These are phyloP conservation scores for Mystacornis crossleyi DNA, from an alignment of 2,113 vertebrate species.

Conservation along the genomic window DNA sequence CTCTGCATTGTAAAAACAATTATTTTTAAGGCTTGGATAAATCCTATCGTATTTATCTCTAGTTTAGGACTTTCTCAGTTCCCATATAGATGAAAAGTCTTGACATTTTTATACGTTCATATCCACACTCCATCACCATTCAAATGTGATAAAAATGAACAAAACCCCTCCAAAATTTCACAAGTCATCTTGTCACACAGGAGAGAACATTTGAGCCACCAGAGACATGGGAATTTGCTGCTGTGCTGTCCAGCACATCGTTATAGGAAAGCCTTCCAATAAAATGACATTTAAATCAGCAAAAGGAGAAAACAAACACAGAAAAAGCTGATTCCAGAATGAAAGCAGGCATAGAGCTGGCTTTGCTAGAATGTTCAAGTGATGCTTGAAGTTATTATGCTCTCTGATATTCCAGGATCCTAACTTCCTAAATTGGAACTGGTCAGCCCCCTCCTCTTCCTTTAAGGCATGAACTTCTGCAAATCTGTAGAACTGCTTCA, in stretches of 20 bases:
- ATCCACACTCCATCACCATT: not conserved
- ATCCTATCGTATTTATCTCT: not conserved
- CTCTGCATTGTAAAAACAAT: not conserved
- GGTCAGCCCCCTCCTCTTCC: not conserved
- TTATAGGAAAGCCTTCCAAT: not conserved
- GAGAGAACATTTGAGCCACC: not conserved
- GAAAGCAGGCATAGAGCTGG: not conserved
- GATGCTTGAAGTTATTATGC: not conserved
- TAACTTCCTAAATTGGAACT: not conserved
- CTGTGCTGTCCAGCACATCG: not conserved
- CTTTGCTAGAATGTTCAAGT: not conserved
- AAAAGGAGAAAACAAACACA: not conserved
- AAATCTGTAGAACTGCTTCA: not conserved
- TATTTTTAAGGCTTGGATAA: not conserved
- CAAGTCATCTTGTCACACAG: not conserved
- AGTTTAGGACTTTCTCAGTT: not conserved
- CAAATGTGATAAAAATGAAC: not conserved
- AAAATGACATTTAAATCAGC: not conserved
- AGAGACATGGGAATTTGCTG: not conserved
- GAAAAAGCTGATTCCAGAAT: not conserved
- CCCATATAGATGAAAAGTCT: not conserved
- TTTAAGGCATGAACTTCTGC: not conserved
- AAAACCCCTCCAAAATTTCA: not conserved
- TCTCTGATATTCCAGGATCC: not conserved
- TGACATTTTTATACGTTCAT: not conserved